These are phyloP conservation scores for Drosophila littoralis DNA, from an alignment of 1,140 invertebrate species.

Conservation along the genomic window DNA sequence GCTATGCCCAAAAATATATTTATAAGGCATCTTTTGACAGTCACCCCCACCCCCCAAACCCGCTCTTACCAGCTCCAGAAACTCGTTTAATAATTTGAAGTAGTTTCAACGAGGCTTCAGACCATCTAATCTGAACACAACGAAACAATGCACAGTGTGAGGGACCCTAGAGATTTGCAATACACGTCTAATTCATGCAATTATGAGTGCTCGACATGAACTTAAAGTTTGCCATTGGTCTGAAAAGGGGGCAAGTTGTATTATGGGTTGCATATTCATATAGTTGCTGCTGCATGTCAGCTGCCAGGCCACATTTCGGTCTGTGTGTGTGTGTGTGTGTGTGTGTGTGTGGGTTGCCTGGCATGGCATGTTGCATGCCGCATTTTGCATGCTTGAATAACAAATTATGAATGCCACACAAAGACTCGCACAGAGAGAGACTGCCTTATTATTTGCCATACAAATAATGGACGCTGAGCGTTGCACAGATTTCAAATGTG, in stretches of 20 bases:
- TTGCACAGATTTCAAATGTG: conserved; percentile 79
- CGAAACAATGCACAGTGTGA: conserved; percentile 8
- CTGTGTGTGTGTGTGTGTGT: conserved; percentile 8
- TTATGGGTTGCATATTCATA: conserved; percentile 38
- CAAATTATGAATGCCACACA: conserved; percentile 80
- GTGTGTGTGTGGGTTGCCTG: conserved; percentile 30
- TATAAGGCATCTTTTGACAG: neutral
- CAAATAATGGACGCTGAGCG: conserved; percentile 75
- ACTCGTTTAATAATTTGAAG: conserved; percentile 12
- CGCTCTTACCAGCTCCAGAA: neutral
- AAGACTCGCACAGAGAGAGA: conserved; percentile 49
- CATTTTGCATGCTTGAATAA: conserved; percentile 82
- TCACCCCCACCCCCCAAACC: too few species aligned
- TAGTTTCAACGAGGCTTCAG: conserved; percentile 17
- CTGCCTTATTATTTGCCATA: conserved; percentile 76
- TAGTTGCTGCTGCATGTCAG: conserved; percentile 30
- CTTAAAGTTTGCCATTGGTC: conserved; percentile 35
- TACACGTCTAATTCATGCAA: conserved; percentile 57
- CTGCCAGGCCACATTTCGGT: conserved; percentile 25
- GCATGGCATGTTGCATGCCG: conserved; percentile 75
- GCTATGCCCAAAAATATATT: neutral
- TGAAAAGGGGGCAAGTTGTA: conserved; percentile 26
- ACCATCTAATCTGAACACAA: conserved; percentile 22
- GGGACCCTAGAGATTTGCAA: conserved; percentile 39
- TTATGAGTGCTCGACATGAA: conserved; percentile 59